Conservation (phyloP, 2,888 invertebrate genomes). For the Amphipyra berbera region DNA sequence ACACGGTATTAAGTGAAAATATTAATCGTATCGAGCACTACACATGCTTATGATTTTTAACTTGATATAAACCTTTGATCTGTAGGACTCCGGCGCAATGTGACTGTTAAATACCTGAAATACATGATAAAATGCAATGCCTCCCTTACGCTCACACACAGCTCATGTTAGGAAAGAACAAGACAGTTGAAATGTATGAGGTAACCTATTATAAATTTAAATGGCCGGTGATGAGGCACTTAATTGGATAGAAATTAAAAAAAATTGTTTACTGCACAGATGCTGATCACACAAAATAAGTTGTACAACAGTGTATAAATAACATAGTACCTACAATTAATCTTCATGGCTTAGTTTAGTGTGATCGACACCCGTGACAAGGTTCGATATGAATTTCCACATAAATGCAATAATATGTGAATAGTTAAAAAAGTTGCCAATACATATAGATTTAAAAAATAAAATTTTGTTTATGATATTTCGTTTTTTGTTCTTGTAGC, state of each 20-base stretch:
- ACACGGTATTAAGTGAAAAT: constrained; percentile 67
- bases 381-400: constrained; percentile 41
- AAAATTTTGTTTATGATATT: not conserved
- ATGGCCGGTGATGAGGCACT: constrained; percentile 43
- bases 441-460: constrained; percentile 14
- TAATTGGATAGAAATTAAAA: constrained; percentile 35
- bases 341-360: constrained; percentile 34
- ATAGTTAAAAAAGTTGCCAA: constrained; percentile 22
- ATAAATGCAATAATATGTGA: constrained; percentile 43
- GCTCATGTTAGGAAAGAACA: constrained; percentile 56
- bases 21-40: constrained; percentile 78
- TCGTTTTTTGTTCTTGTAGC: constrained; percentile 32
- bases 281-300: constrained; percentile 34
- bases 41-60: constrained; percentile 87
- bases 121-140: constrained; percentile 88
- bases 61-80: constrained; percentile 95
- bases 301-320: not conserved
- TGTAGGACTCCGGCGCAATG: constrained; percentile 97
- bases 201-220: constrained; percentile 37
- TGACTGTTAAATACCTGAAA: constrained; percentile 98
- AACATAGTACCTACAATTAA: constrained; percentile 6
- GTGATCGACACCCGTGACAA: constrained; percentile 46
- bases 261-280: constrained; percentile 32
- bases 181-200: constrained; percentile 54
- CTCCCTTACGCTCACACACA: constrained; percentile 71